These are phyloP conservation scores for Lymantria monacha DNA, from an alignment of 2,888 invertebrate species.

Conservation along the genomic window DNA sequence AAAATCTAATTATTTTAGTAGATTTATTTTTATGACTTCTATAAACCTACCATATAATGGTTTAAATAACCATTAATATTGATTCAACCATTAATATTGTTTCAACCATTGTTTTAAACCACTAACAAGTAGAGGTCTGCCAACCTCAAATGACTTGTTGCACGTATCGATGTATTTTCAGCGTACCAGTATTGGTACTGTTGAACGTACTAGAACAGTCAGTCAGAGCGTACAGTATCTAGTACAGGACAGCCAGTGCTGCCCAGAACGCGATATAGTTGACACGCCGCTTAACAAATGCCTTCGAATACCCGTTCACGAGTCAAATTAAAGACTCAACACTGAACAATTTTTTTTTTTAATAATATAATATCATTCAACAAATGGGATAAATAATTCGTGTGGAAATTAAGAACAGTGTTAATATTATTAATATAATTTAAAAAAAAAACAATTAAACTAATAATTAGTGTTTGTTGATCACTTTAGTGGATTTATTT, in stretches of 20 bases:
- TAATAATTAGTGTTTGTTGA: conserved; percentile 21
- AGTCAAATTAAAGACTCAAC: conserved; percentile 65
- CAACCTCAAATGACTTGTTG: background rate
- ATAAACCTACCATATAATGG: too few species aligned
- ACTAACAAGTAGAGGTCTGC: too few species aligned
- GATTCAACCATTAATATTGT: too few species aligned
- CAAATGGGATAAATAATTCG: conserved; percentile 65
- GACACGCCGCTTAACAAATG: conserved; percentile 48
- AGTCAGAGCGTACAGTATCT: background rate
- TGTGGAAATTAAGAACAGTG: conserved; percentile 22
- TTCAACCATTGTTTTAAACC: too few species aligned
- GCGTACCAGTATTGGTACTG: background rate
- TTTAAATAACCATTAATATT: too few species aligned
- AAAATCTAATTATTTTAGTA: too few species aligned
- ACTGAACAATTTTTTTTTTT: conserved; percentile 10
- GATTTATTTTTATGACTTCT: too few species aligned
- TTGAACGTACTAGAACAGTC: background rate
- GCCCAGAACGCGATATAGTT: conserved; percentile 19
- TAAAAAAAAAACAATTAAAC: conserved; percentile 1
- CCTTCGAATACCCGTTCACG: conserved; percentile 61
- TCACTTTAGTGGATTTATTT: conserved; percentile 26
- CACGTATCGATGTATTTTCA: background rate
- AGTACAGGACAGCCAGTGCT: conserved; percentile 13
- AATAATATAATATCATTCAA: conserved; percentile 20
- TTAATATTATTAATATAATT: too few species aligned